Evolutionary conservation across 2,888 invertebrate genomes (phyloP).

Genomic region (Tyria jacobaeae): DNA sequence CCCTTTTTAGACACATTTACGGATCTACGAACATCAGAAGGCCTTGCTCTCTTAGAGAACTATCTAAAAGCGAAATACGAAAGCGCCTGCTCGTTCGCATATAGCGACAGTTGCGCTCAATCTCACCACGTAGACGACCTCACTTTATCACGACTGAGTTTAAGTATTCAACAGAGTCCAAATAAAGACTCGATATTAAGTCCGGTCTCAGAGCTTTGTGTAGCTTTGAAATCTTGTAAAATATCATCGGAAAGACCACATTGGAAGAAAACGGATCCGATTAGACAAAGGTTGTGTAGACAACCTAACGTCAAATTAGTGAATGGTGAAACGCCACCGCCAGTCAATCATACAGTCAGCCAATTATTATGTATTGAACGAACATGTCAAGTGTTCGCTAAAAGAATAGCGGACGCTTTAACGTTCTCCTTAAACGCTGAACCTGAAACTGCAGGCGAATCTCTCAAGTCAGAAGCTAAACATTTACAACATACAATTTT

Average conservation of each 20-base stretch:
- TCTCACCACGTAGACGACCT: constrained; percentile 65
- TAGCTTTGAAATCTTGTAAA: constrained; percentile 86
- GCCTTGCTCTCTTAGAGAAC: constrained; percentile 91
- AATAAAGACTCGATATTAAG: constrained; percentile 67
- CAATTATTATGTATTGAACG: constrained; percentile 78
- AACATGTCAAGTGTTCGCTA: constrained; percentile 88
- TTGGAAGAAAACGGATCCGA: constrained; percentile 72
- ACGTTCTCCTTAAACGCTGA: constrained; percentile 85
- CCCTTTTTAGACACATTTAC: constrained; percentile 94
- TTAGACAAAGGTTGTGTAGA: constrained; percentile 69
- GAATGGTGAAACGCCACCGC: constrained; percentile 66
- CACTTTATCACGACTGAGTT: constrained; percentile 69
- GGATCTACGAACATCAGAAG: constrained; percentile 91
- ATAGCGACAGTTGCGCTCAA: constrained; percentile 71
- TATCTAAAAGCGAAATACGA: constrained; percentile 88
- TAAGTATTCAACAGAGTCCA: constrained; percentile 59
- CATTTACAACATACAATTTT: constrained; percentile 89
- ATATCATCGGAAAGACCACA: constrained; percentile 75
- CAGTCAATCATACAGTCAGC: constrained; percentile 73
- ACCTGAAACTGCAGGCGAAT: constrained; percentile 84
- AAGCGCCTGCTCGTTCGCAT: constrained; percentile 72
- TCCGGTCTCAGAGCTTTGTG: constrained; percentile 87
- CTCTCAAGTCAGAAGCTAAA: constrained; percentile 89
- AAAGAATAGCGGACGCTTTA: constrained; percentile 89
- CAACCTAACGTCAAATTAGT: constrained; percentile 63